Base-by-base conservation (phyloP, 2,113 vertebrate species). In the Prionailurus viverrinus region DNA sequence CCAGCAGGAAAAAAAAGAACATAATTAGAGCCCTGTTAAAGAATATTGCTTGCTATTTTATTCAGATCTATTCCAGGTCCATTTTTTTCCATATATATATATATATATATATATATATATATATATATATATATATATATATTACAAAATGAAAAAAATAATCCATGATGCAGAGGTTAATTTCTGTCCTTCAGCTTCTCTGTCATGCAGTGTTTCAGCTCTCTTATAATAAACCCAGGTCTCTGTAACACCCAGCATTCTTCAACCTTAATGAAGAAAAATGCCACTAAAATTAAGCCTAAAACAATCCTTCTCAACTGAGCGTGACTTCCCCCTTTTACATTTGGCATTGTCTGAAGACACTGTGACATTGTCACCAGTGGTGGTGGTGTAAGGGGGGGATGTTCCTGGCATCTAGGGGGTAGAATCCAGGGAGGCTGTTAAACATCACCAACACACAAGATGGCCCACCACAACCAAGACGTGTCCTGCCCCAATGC, bases 211-310 rank as follows among this genome's bases (percentile, higher is more conserved):
- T 23, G 15, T 21, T 95, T 39, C 15, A 14, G 4, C 31, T 69
- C 39, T 73, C 19, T 85, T 45, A 33, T 69, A 65, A 36, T 79
- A 78, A 90, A 61, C 3, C 13, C 63, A 31, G 68, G 15, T 89
- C 14, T 79, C 33, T 73, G 4, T 79, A 33, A 92, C 29, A 87
- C 9, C 11, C 27, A 79, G 5, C 29, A 71, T 53, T 61, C 39
- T 92, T 95, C 41, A 94, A 86, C 0, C n/a, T 78, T 48, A 55
- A 78, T 16, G 48, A 84, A 82, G 12, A 36, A 74, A 71, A 92
- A n/a, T 45, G 15, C 41, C 69, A 82, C 41, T 55, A 31, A 89
- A 76, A 66, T 29, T 15, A 71, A 58, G 23, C 9, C 10, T 29
- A 5, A 55, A 88, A 31, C 5, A 7, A 4, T 12, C 12, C 0